Evolutionary conservation across 2,113 vertebrate species (phyloP).

Genomic region (Peromyscus polionotus): DNA sequence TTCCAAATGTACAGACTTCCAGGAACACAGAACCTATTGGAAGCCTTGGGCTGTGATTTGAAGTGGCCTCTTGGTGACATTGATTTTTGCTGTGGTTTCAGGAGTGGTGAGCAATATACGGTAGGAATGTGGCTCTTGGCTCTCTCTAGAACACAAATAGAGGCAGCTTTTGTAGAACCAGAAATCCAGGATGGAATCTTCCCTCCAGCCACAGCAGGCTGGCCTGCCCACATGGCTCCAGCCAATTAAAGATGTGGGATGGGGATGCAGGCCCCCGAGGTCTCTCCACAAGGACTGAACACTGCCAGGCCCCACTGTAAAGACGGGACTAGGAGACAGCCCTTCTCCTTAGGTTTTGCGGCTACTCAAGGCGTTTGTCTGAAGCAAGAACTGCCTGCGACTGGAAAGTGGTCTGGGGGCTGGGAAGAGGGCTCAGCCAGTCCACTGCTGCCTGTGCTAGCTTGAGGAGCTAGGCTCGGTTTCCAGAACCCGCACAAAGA

Average conservation of each 20-base stretch:
- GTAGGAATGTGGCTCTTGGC: conserved; percentile 63
- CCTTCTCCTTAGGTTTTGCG: background rate
- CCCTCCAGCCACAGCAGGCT: conserved; percentile 62
- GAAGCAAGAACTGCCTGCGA: background rate
- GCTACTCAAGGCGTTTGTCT: background rate
- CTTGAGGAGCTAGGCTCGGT: background rate
- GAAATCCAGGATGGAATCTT: conserved; percentile 75
- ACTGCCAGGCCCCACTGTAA: background rate
- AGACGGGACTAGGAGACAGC: background rate
- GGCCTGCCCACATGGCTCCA: conserved; percentile 71
- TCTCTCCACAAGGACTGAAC: background rate
- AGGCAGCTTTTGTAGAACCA: conserved; percentile 85
- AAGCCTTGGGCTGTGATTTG: conserved; percentile 37
- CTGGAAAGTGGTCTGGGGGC: background rate
- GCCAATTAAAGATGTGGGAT: conserved; percentile 77
- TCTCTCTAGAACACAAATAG: conserved; percentile 75
- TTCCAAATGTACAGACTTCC: conserved; percentile 3
- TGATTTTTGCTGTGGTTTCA: conserved; percentile 53
- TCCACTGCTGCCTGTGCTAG: no score
- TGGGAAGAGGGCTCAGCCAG: background rate
- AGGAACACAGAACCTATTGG: background rate
- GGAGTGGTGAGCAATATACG: conserved; percentile 15
- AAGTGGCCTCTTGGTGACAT: background rate
- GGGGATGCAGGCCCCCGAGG: conserved; percentile 11
- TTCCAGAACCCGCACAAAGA: background rate